Evolutionary conservation across 2,888 invertebrate genomes (phyloP).

Genomic region (Synergus itoensis): DNA sequence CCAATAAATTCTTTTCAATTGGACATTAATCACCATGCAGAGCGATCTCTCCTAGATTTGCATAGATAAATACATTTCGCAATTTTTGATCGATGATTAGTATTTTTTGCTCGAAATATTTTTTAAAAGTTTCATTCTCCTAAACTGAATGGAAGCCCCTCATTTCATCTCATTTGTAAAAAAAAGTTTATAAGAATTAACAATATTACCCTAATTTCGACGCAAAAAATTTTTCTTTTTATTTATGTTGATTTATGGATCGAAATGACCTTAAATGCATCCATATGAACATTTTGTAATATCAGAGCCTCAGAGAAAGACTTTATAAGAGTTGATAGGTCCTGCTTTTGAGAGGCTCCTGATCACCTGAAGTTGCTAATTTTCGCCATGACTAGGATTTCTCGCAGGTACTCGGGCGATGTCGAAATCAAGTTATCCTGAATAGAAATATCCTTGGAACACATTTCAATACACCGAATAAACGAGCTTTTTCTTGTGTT

Average conservation of each 20-base stretch:
- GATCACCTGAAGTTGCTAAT: background rate
- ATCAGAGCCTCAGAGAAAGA: background rate
- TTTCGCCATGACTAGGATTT: conserved; percentile 14
- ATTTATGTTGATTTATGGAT: no score
- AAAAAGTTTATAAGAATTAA: no score
- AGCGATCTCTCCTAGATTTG: background rate
- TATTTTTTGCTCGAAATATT: no score
- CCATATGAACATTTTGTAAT: background rate
- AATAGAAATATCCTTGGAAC: conserved; percentile 26
- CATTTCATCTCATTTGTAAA: no score
- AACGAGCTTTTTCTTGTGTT: conserved; percentile 33
- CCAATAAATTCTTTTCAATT: conserved; percentile 18
- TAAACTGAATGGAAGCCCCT: no score
- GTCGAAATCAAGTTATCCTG: conserved; percentile 14
- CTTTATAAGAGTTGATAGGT: background rate
- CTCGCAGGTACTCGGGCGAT: background rate
- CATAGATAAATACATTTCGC: no score
- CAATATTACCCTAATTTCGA: no score
- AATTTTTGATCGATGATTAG: no score
- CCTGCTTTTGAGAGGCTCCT: background rate
- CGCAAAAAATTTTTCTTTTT: no score
- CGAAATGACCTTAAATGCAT: no score
- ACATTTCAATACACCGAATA: conserved; percentile 36
- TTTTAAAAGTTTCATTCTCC: no score
- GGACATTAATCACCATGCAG: conserved; percentile 1